Percentiles rank a stretch among this genome's conserved stretches.
These are phyloP conservation scores for Arothron firmamentum DNA, from an alignment of 2,113 vertebrate genomes.

Conservation along the genomic window DNA sequence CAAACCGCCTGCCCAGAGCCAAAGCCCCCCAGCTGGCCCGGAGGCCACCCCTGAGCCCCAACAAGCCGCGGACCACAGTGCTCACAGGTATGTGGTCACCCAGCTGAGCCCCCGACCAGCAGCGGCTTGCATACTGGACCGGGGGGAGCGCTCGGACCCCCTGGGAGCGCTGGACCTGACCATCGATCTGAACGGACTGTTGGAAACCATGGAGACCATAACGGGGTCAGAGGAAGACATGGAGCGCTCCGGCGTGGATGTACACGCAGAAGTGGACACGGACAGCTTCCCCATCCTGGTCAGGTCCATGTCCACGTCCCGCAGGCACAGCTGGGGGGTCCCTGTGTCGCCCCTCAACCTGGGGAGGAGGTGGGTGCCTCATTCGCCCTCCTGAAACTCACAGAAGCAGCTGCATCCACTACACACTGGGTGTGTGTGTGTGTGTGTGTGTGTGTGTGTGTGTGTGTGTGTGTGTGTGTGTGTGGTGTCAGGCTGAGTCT, in stretches of 20 bases:
- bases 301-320: conserved; percentile 77
- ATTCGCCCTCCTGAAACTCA: not conserved
- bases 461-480: not conserved
- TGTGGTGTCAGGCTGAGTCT: conserved; percentile 78
- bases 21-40: not conserved
- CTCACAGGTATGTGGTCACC: conserved; percentile 41
- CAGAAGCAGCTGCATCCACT: not conserved
- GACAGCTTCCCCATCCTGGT: conserved; percentile 75
- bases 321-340: conserved; percentile 86
- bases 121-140: conserved; percentile 28
- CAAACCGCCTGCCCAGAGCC: conserved; percentile 12
- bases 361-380: conserved; percentile 76
- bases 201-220: conserved; percentile 25
- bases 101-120: conserved; percentile 26
- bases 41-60: conserved; percentile 9
- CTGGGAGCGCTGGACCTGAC: conserved; percentile 28
- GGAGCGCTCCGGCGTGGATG: conserved; percentile 22
- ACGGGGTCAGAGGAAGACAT: conserved; percentile 6
- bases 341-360: conserved; percentile 77
- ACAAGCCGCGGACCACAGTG: conserved; percentile 8
- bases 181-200: conserved; percentile 45
- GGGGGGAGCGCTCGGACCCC: conserved; percentile 14
- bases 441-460: too few species aligned
- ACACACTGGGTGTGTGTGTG: not conserved
- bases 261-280: conserved; percentile 50